Conservation (phyloP, 1,140 invertebrate species). For the Brachionus plicatilis region DNA sequence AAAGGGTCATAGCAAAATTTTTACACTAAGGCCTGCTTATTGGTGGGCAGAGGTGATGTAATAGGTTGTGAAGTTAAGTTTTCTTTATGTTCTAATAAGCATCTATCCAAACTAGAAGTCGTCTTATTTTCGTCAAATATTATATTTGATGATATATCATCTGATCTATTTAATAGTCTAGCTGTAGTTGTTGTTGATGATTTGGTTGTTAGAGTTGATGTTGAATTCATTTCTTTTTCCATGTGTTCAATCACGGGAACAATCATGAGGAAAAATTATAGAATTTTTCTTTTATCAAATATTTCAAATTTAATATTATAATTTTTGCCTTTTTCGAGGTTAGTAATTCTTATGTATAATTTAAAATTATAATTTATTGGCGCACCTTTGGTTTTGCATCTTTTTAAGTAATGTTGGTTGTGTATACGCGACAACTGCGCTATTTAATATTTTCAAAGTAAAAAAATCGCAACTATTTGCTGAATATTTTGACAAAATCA, state of each 20-base stretch:
- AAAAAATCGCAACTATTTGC: too few species aligned
- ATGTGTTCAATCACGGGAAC: constrained; percentile 39
- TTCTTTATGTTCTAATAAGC: not conserved
- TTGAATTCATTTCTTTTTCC: constrained; percentile 1
- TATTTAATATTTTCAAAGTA: not conserved
- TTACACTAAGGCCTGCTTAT: not conserved
- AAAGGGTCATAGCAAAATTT: not conserved
- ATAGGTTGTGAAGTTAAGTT: not conserved
- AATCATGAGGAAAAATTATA: constrained; percentile 39
- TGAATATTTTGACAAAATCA: too few species aligned
- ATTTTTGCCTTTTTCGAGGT: not conserved
- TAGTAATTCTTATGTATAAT: constrained; percentile 9
- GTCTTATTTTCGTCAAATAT: not conserved
- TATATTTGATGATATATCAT: not conserved
- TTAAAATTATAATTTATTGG: constrained; percentile 1
- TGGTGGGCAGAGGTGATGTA: not conserved
- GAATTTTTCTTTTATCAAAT: not conserved
- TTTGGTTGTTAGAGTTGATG: not conserved
- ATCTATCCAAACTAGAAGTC: not conserved
- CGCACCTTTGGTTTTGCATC: not conserved
- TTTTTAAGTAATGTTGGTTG: not conserved
- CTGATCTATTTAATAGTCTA: constrained; percentile 8
- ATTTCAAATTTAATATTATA: constrained; percentile 17
- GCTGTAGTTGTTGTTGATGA: constrained; percentile 1
- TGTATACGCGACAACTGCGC: not conserved